These are phyloP conservation scores for Orycteropus afer DNA, from an alignment of 2,113 vertebrate genomes.

Conservation along the genomic window DNA sequence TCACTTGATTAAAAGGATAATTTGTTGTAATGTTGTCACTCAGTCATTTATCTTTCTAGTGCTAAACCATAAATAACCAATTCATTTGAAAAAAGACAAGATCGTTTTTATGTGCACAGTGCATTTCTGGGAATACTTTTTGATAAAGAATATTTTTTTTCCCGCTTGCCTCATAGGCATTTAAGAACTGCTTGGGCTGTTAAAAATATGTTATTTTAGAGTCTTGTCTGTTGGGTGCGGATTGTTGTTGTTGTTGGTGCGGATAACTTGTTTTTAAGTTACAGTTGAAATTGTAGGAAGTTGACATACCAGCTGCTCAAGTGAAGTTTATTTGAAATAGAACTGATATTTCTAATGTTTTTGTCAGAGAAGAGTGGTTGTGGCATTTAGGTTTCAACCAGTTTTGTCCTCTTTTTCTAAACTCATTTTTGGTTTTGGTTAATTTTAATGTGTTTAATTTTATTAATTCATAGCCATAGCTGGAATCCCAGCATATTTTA, in stretches of 20 bases:
- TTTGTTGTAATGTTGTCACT: constrained; percentile 44
- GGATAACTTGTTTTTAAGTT: constrained; percentile 60
- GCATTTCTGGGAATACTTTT: constrained; percentile 29
- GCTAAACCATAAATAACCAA: constrained; percentile 33
- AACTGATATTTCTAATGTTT: constrained; percentile 22
- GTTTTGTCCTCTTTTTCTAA: constrained; percentile 44
- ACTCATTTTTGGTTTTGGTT: neutral
- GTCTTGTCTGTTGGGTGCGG: constrained; percentile 15
- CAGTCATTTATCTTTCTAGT: constrained; percentile 48
- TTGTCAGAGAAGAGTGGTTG: neutral
- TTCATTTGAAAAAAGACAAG: constrained; percentile 31
- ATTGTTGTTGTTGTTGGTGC: too few relatives aligned
- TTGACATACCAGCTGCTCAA: constrained; percentile 28
- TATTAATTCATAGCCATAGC: neutral
- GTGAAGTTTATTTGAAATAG: constrained; percentile 55
- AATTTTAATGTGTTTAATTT: neutral
- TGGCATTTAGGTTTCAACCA: constrained; percentile 33
- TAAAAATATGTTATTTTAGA: neutral
- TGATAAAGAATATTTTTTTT: neutral
- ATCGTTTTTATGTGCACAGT: constrained; percentile 31
- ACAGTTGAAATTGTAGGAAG: constrained; percentile 23
- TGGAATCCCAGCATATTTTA: constrained; percentile 23
- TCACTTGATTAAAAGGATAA: constrained; percentile 64
- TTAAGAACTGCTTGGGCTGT: constrained; percentile 4
- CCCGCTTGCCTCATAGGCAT: neutral